Conservation (phyloP, 2,888 invertebrate genomes). For the Epirrhoe tristata region DNA sequence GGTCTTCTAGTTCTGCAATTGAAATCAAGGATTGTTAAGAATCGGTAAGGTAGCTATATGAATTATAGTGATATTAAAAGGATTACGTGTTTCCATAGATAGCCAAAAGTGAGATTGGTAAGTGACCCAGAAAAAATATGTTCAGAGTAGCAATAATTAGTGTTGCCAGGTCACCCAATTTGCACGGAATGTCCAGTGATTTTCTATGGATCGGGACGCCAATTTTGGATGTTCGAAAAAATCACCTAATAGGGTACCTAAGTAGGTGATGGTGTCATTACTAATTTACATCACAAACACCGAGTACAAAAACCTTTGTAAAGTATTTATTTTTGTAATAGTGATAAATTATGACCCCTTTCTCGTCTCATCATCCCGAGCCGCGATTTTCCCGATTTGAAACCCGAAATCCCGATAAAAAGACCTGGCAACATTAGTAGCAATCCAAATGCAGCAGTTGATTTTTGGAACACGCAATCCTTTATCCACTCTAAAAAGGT, state of each 20-base stretch:
- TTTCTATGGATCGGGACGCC: no score
- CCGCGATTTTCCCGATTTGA: no score
- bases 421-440: background rate
- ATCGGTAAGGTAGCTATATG: background rate
- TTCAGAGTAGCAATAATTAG: background rate
- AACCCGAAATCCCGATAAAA: no score
- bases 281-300: no score
- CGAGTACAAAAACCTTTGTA: no score
- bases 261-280: no score
- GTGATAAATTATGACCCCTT: no score
- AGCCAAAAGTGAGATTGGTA: background rate
- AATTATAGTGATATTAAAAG: constrained; percentile 3
- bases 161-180: no score
- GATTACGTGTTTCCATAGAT: constrained; percentile 10
- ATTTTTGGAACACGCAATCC: constrained; percentile 11
- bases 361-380: no score
- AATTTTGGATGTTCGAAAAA: no score
- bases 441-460: background rate
- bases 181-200: no score
- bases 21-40: constrained; percentile 16
- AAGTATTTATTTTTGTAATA: no score
- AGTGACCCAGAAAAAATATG: background rate
- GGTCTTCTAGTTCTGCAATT: constrained; percentile 29
- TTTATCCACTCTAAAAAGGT: constrained; percentile 18
- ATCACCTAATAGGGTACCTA: background rate